A percentile compares a stretch with the other conserved stretches of the same genome.
Conservation (phyloP, 1,140 invertebrate species). For the Acromyrmex heyeri region DNA sequence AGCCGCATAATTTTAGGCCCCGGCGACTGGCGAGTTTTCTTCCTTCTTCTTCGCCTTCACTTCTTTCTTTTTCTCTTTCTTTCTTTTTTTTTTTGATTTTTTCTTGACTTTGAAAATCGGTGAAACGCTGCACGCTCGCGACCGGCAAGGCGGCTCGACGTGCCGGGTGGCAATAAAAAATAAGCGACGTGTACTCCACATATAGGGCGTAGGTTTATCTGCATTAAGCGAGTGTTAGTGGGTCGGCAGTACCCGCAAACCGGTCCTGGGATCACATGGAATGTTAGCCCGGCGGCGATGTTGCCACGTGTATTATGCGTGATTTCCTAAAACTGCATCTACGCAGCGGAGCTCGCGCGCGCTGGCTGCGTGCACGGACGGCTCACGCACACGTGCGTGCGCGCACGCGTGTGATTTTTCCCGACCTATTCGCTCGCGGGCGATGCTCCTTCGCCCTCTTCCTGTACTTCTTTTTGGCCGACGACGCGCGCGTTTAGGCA, state of each 20-base stretch:
- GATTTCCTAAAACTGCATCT: conserved; percentile 80
- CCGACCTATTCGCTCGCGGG: conserved; percentile 39
- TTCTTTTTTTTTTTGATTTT: no score
- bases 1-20: conserved; percentile 31
- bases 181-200: conserved; percentile 71
- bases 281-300: conserved; percentile 73
- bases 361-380: background rate
- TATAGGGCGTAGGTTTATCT: conserved; percentile 78
- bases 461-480: background rate
- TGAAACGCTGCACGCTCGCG: conserved; percentile 49
- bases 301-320: conserved; percentile 80
- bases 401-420: conserved; percentile 37
- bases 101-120: conserved; percentile 50
- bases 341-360: background rate
- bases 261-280: conserved; percentile 78
- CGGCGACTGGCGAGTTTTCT: background rate
- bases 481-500: conserved; percentile 12
- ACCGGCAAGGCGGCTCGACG: conserved; percentile 47
- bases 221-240: conserved; percentile 74
- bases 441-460: conserved; percentile 14
- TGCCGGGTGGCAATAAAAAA: conserved; percentile 73
- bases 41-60: background rate
- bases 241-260: conserved; percentile 78
- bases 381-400: background rate
- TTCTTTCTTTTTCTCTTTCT: background rate